Base-by-base conservation (phyloP, 1,140 invertebrate genomes). In the Ostrea denselamellosa region DNA sequence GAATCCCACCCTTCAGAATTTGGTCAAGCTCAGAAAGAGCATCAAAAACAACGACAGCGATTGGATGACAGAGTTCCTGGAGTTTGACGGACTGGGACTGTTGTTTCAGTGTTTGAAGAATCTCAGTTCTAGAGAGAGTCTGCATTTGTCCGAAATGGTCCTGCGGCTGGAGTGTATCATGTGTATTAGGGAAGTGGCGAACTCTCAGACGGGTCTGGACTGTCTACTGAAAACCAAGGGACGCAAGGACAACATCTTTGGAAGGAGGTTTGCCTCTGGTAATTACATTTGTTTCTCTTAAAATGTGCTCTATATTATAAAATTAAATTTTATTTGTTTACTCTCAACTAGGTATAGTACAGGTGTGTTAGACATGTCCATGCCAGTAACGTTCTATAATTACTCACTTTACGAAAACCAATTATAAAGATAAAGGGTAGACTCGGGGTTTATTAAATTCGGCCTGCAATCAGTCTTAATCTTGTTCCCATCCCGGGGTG, bases 231-330 rank as follows among this genome's bases (percentile, higher is more conserved):
- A 94, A 28, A 93, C 95, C n/a, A 92, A 93, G n/a, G 94, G 95
- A 82, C 88, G 91, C 51, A 91, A 90, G 25, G 92, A 93, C 62
- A 93, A 94, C 54, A 89, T 94, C 94, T 99, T 99, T 95, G 97
- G 98, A 90, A 96, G 96, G 85, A 98, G 98, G 95, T 96, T 99
- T 92, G 98, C 98, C 62, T 97, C 96, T 93, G 97, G 97, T 97
- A 95, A 95, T 93, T 94, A 14, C n/a, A 25, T 65, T 8, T 58
- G 10, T 53, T 5, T 85, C n/a, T 52, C 54, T 44, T 44, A 44
- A 14, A 44, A 44, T 44, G 34, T 44, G 5, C 34, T 44, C 2
- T 44, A 44, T 44, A 44, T 2, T 5, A 44, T 44, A 44, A 5
- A 44, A 44, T 44, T 2, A 2, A 44, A 44, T 44, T 5, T 5